A percentile compares a stretch with the other conserved stretches of the same genome.
phyloP scores from a whole-genome alignment of 2,113 vertebrate genomes.

The Dipodomys spectabilis region DNA sequence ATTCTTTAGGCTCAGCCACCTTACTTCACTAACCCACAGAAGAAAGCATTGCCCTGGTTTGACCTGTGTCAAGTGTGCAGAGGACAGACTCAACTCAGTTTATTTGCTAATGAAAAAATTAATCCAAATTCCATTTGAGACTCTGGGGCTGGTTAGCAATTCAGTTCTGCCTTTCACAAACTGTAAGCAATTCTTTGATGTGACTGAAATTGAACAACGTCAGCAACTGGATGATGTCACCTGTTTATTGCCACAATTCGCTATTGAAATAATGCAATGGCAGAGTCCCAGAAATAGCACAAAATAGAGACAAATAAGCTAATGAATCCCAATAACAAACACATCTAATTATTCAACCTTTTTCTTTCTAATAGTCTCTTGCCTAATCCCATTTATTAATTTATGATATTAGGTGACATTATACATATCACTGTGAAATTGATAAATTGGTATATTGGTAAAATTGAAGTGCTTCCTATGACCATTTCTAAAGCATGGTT shows the following conservation, averaged over 20 bases:
- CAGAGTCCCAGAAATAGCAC: conserved; percentile 32
- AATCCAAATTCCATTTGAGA: conserved; percentile 66
- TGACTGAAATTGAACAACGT: conserved; percentile 30
- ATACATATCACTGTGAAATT: not conserved
- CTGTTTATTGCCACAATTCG: conserved; percentile 26
- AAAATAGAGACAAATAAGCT: not conserved
- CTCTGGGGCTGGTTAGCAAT: conserved; percentile 44
- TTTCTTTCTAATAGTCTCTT: not conserved
- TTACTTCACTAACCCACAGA: not conserved
- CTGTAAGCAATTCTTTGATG: conserved; percentile 5
- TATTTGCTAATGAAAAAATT: conserved; percentile 69
- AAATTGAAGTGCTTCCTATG: not conserved
- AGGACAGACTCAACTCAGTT: not conserved
- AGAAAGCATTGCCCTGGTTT: conserved; percentile 21
- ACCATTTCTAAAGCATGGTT: conserved; percentile 11
- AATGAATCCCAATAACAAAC: not conserved
- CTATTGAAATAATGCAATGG: conserved; percentile 37
- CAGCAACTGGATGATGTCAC: conserved; percentile 41
- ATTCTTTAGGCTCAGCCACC: too few relatives aligned
- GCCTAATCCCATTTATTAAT: not conserved
- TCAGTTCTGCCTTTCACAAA: conserved; percentile 61
- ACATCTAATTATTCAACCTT: not conserved
- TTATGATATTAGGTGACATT: not conserved
- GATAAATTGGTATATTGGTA: not conserved
- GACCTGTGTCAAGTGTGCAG: not conserved